A percentile compares a stretch with the other conserved stretches of the same genome.
Conservation (phyloP, 1,140 invertebrate genomes). For the Drosophila albomicans region DNA sequence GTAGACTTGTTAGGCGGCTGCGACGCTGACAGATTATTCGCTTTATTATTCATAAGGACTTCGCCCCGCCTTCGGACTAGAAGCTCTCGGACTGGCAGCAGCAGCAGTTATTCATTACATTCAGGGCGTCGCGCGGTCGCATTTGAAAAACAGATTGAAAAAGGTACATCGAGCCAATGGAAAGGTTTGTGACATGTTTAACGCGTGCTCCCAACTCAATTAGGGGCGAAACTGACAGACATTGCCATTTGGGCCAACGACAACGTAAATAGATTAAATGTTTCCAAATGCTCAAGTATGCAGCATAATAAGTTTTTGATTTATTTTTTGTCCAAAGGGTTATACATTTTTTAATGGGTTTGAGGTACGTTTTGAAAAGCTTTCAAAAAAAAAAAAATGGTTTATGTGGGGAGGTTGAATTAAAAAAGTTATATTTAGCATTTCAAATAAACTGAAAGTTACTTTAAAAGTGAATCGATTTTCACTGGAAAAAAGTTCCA, state of each 20-base stretch:
- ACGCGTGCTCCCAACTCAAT: slow-evolving; percentile 19
- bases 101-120: slow-evolving; percentile 57
- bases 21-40: slow-evolving; percentile 83
- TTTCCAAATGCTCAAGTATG: background rate
- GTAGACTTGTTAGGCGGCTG: slow-evolving; percentile 57
- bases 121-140: background rate
- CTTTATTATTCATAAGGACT: slow-evolving; percentile 83
- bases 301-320: slow-evolving; percentile 2
- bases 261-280: slow-evolving; percentile 13
- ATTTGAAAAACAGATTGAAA: background rate
- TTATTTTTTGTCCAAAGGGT: background rate
- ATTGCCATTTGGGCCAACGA: slow-evolving; percentile 3
- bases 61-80: slow-evolving; percentile 3
- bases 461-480: too few species aligned
- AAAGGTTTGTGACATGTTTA: slow-evolving; percentile 27
- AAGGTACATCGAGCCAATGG: slow-evolving; percentile 27
- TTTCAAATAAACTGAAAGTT: too few species aligned
- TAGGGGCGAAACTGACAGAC: background rate
- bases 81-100: background rate
- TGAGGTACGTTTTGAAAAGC: background rate
- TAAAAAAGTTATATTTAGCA: background rate
- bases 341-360: background rate
- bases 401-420: background rate
- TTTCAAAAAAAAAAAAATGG: too few species aligned
- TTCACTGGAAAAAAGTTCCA: too few species aligned